Base-by-base conservation (phyloP, 2,797 vertebrate genomes). In the Myotis pilosus region DNA sequence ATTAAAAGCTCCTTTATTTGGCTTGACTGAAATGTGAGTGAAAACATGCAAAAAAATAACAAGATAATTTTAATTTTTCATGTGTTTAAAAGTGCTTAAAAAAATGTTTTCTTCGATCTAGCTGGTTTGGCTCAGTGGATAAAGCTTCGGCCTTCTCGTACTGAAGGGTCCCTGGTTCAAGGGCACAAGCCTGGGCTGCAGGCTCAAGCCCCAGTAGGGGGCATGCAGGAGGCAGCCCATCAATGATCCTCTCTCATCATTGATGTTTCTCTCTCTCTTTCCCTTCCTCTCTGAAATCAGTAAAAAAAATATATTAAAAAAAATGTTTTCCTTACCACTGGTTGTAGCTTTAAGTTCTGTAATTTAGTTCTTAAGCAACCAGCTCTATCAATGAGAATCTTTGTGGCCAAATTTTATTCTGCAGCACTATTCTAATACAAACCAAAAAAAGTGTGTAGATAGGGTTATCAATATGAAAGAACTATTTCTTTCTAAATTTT, bases 281-380 rank as follows among this genome's bases (percentile, higher is more conserved):
- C 22, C 23, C 3, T 62, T 62, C 60, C 60, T 30, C 28, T 62
- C 28, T 3, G 28, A 62, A 62, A 62, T 30, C 60, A 62, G 30
- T 60, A 60, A 28, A 60, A 55, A 28, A 28, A 51, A 51, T 19
- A 51, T 60, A 25, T 57, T 25, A 25, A 55, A 64, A 41, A 66
- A 53, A 44, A 64, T 4, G 25, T 66, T 78, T 89, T 75, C 53
- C 17, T 86, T 38, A 86, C 36, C 53, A 66, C 5, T 44, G 25
- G n/a, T 55, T 91, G 15, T 49, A 62, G 30, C 17, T 83, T 60
- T 89, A 20, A 89, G 33, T 75, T 78, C 69, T 17, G 5, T 15
- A 88, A 55, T 47, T 94, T 41, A 76, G 28, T 86, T 92, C 75
- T 86, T 85, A 92, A 95, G 51, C 89, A 94, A 84, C 33, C 80